Percentiles rank a stretch among this genome's conserved stretches.
Evolutionary conservation across 2,888 invertebrate species (phyloP).

Genomic region (Ernsta delagoae): DNA sequence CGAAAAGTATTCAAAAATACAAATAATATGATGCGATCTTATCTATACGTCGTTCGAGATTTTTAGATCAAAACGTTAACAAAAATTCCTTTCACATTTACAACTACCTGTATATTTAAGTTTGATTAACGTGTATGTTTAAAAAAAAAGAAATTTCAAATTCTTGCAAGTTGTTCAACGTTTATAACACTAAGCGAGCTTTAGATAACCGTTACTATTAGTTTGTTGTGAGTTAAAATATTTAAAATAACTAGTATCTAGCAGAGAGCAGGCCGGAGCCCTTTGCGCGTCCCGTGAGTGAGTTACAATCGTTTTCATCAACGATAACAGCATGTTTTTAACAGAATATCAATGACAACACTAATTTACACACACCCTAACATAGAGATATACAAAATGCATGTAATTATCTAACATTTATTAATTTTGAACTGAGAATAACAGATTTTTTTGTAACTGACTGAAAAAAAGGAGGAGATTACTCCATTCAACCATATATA

Average conservation of each 20-base stretch:
- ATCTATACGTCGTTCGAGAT: too few species aligned
- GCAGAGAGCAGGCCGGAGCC: constrained; percentile 13
- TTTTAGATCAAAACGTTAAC: too few species aligned
- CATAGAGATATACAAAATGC: neutral
- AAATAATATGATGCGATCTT: too few species aligned
- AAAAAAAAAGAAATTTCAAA: constrained; percentile 29
- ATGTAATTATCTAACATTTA: neutral
- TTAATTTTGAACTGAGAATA: too few species aligned
- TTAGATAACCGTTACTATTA: constrained; percentile 30
- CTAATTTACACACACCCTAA: constrained; percentile 11
- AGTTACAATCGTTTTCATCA: constrained; percentile 41
- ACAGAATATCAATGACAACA: neutral
- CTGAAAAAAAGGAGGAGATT: too few species aligned
- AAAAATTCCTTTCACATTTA: too few species aligned
- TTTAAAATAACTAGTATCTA: constrained; percentile 35
- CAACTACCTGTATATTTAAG: too few species aligned
- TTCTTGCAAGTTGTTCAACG: constrained; percentile 46
- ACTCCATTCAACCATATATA: too few species aligned
- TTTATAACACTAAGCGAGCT: constrained; percentile 64
- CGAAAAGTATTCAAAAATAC: too few species aligned
- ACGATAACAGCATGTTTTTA: constrained; percentile 26
- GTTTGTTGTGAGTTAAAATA: neutral
- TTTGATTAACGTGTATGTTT: too few species aligned
- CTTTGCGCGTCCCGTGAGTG: constrained; percentile 43
- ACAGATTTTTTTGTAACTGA: too few species aligned